Conservation (phyloP, 2,113 vertebrate genomes). For the Menidia beryllina region DNA sequence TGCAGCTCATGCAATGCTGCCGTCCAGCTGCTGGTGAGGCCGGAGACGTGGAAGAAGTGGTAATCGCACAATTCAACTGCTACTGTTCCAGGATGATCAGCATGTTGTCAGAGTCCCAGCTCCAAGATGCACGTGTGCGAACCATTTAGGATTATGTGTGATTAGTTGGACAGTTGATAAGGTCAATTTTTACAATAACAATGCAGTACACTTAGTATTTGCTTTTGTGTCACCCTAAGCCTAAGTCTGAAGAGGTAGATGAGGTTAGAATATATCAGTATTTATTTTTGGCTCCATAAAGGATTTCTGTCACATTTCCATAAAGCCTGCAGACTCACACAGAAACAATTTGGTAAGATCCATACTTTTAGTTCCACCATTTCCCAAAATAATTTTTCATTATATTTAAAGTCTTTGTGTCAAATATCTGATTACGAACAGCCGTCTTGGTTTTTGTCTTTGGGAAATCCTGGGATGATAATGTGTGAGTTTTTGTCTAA, state of each 20-base stretch:
- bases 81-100: neutral
- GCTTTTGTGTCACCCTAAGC: too few species aligned
- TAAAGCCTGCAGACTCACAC: too few species aligned
- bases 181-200: neutral
- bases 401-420: neutral
- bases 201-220: neutral
- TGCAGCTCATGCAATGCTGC: conserved; percentile 2
- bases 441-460: neutral
- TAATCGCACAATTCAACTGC: neutral
- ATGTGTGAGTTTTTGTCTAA: neutral
- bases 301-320: too few species aligned
- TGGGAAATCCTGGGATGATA: neutral
- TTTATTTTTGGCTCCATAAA: too few species aligned
- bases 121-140: too few species aligned
- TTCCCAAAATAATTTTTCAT: too few species aligned
- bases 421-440: neutral
- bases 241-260: too few species aligned
- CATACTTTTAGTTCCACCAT: neutral
- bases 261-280: too few species aligned
- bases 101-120: neutral
- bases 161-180: neutral
- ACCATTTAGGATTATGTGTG: too few species aligned
- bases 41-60: neutral
- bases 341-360: too few species aligned
- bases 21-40: neutral